phyloP scores from a whole-genome alignment of 2,113 vertebrate genomes.

The Eulemur macaco region DNA sequence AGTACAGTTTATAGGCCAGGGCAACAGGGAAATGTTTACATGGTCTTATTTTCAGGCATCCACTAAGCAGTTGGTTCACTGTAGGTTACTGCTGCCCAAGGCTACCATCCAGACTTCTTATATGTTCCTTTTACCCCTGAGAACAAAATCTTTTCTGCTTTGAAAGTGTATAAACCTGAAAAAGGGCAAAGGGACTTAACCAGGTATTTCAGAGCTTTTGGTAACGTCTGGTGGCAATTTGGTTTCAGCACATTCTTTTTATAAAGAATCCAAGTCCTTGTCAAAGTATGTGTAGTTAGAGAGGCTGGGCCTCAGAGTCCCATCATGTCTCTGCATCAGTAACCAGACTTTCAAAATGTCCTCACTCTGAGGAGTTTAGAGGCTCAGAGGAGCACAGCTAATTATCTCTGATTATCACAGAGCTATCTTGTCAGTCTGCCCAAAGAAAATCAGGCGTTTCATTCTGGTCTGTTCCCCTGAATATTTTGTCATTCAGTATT shows the following conservation, averaged over 20 bases:
- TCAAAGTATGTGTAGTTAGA: conserved; percentile 17
- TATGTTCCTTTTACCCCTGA: conserved; percentile 3
- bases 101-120: not conserved
- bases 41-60: conserved; percentile 13
- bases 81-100: not conserved
- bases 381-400: conserved; percentile 22
- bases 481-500: conserved; percentile 10
- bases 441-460: not conserved
- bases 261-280: conserved; percentile 12
- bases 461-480: not conserved
- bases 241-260: conserved; percentile 48
- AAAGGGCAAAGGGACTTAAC: not conserved
- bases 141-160: conserved; percentile 58
- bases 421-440: conserved; percentile 26
- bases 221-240: not conserved
- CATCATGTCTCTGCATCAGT: not conserved
- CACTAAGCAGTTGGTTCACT: conserved; percentile 25
- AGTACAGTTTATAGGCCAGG: conserved; percentile 25
- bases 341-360: not conserved
- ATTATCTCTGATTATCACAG: conserved; percentile 59
- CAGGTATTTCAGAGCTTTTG: conserved; percentile 14
- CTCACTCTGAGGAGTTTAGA: not conserved
- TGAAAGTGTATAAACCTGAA: conserved; percentile 35
- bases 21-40: conserved; percentile 14
- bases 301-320: not conserved